phyloP scores from a whole-genome alignment of 1,140 invertebrate species.

The Delia radicum region DNA sequence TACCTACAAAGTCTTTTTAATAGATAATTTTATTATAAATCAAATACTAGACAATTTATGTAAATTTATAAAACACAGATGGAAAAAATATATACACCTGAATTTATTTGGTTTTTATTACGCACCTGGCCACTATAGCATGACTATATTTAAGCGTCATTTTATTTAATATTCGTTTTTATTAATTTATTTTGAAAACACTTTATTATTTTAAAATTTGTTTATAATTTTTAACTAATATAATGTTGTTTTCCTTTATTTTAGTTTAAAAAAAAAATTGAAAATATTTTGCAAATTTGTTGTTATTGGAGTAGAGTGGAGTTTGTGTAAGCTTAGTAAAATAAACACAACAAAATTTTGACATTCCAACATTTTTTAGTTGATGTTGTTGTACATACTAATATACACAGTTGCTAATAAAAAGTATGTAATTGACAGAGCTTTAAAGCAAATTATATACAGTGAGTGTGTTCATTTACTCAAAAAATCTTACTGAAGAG shows the following conservation, averaged over 20 bases:
- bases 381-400: too few species aligned
- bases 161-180: not conserved
- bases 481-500: too few species aligned
- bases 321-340: not conserved
- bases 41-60: too few species aligned
- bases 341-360: not conserved
- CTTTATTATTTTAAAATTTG: not conserved
- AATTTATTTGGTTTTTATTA: not conserved
- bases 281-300: not conserved
- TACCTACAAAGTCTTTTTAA: too few species aligned
- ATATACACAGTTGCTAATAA: too few species aligned
- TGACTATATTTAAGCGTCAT: constrained; percentile 15
- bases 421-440: too few species aligned
- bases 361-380: not conserved
- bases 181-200: not conserved
- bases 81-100: not conserved
- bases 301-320: not conserved
- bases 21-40: too few species aligned
- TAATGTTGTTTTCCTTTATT: not conserved
- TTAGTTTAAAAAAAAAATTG: not conserved
- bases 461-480: too few species aligned
- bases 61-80: too few species aligned
- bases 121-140: constrained; percentile 14
- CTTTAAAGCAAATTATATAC: too few species aligned
- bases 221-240: not conserved